Evolutionary conservation across 2,113 vertebrate species (phyloP).

Genomic region (Chaenocephalus aceratus): DNA sequence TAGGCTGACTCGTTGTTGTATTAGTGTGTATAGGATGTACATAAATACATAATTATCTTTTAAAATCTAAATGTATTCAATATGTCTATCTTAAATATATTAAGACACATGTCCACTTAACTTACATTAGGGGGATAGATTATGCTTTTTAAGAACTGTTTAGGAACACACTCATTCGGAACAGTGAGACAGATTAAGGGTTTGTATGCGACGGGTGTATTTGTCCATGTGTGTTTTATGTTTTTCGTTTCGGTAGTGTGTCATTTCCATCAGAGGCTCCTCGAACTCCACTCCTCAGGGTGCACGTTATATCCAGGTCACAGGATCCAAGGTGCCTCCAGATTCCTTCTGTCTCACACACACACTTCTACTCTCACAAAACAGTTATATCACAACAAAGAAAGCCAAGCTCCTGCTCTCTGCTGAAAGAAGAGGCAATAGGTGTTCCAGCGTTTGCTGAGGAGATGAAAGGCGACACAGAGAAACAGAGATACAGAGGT

Average conservation of each 20-base stretch:
- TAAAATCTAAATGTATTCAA: no score
- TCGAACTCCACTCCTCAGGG: slow-evolving; percentile 32
- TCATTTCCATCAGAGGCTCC: slow-evolving; percentile 33
- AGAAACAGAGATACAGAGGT: not conserved
- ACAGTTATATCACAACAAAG: slow-evolving; percentile 29
- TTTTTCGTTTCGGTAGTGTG: slow-evolving; percentile 3
- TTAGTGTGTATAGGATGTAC: not conserved
- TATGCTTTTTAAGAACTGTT: not conserved
- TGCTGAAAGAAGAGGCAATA: slow-evolving; percentile 23
- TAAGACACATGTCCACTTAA: no score
- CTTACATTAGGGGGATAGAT: not conserved
- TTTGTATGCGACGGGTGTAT: not conserved
- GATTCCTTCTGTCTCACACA: slow-evolving; percentile 17
- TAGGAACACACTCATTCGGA: not conserved
- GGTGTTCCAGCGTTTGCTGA: slow-evolving; percentile 26
- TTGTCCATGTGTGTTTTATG: slow-evolving; percentile 3
- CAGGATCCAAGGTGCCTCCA: slow-evolving; percentile 43
- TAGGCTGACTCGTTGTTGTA: not conserved
- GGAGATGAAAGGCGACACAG: not conserved
- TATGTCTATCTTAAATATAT: no score
- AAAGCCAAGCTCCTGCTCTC: slow-evolving; percentile 12
- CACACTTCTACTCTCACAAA: slow-evolving; percentile 6
- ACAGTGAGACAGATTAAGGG: not conserved
- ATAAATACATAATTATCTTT: no score
- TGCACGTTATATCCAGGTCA: slow-evolving; percentile 61